These are phyloP conservation scores for Orthosia cruda DNA, from an alignment of 2,888 invertebrate genomes.

Conservation along the genomic window DNA sequence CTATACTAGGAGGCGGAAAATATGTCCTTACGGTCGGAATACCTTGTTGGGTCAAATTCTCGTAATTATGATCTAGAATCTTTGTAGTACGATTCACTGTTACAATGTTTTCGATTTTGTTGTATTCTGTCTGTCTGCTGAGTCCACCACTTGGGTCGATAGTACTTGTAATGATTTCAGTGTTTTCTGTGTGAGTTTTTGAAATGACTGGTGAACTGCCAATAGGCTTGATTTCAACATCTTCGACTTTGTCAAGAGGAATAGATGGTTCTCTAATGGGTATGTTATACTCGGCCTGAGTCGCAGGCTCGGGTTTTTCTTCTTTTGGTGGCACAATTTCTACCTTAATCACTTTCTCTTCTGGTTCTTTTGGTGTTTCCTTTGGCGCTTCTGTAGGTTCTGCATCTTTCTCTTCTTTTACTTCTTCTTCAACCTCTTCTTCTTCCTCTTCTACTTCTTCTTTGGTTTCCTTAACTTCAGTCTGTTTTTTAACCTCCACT, in stretches of 20 bases:
- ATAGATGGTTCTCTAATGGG: conserved; percentile 86
- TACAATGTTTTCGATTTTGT: conserved; percentile 87
- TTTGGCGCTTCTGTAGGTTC: conserved; percentile 56
- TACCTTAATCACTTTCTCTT: conserved; percentile 58
- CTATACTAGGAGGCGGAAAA: conserved; percentile 84
- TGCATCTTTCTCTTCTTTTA: conserved; percentile 54
- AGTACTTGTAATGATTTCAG: conserved; percentile 85
- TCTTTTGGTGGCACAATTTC: conserved; percentile 59
- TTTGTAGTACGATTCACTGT: conserved; percentile 88
- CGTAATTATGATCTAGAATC: conserved; percentile 85
- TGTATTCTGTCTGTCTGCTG: conserved; percentile 87
- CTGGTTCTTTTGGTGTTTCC: conserved; percentile 54
- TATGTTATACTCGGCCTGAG: conserved; percentile 73
- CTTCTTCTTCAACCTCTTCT: conserved; percentile 60
- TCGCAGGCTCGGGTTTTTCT: conserved; percentile 62
- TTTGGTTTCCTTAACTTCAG: conserved; percentile 36
- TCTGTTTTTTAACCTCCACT: conserved; percentile 36
- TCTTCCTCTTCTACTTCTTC: conserved; percentile 33
- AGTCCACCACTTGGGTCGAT: conserved; percentile 80
- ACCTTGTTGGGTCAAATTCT: conserved; percentile 82
- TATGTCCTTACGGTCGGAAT: conserved; percentile 86
- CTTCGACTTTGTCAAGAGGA: conserved; percentile 88
- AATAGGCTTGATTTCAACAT: conserved; percentile 89
- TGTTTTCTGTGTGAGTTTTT: conserved; percentile 84
- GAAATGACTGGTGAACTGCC: conserved; percentile 83